phyloP scores from a whole-genome alignment of 1,140 invertebrate genomes.

The Paracyclopina nana region DNA sequence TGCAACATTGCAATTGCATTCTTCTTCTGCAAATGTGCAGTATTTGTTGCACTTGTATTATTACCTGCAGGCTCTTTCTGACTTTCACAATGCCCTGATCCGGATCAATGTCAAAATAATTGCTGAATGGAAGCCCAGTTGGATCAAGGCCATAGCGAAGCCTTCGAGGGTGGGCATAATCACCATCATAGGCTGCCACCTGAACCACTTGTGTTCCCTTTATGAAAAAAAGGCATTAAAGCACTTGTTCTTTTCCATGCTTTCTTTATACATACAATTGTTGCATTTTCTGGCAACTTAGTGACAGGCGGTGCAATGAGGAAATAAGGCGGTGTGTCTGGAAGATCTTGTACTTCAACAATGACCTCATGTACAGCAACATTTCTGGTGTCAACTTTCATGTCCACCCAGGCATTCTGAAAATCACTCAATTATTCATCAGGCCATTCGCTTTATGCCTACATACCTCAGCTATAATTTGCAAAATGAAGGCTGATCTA shows the following conservation, averaged over 20 bases:
- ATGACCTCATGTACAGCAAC: neutral
- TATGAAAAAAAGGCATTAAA: neutral
- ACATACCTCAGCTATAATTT: constrained; percentile 2
- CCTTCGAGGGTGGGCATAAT: neutral
- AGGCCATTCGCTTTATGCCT: too few species aligned
- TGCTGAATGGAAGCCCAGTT: neutral
- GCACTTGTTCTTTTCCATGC: too few species aligned
- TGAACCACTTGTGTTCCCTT: neutral
- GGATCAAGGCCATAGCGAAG: neutral
- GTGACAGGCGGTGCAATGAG: neutral
- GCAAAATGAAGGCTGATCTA: neutral
- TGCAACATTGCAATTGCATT: too few species aligned
- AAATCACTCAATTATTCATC: too few species aligned
- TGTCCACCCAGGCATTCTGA: neutral
- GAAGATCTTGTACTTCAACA: neutral
- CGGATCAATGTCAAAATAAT: neutral
- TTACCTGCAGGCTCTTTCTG: neutral
- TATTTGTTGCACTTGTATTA: too few species aligned
- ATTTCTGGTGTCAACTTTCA: neutral
- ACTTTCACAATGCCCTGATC: neutral
- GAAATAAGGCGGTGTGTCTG: neutral
- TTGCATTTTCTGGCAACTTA: neutral
- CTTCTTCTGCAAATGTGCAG: too few species aligned
- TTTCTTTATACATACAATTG: neutral
- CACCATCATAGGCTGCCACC: neutral